A percentile compares a stretch with the other conserved stretches of the same genome.
Conservation (phyloP, 2,888 invertebrate genomes). For the Cephalotes varians region DNA sequence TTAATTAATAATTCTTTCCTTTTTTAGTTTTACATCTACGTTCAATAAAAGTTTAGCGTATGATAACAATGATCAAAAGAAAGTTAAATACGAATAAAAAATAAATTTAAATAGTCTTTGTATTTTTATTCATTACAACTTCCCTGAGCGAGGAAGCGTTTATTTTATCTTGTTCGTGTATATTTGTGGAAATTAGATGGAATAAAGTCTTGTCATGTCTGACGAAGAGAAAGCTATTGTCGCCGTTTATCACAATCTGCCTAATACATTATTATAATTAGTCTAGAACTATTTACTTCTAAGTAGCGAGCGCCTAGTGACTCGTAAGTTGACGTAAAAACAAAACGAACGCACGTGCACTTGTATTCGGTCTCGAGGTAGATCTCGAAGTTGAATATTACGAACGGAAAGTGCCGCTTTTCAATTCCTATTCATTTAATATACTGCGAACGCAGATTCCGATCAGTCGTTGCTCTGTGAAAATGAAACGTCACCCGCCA, state of each 20-base stretch:
- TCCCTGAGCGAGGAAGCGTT: neutral
- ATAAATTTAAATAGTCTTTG: neutral
- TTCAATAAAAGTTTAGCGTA: neutral
- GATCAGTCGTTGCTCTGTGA: conserved; percentile 51
- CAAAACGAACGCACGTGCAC: conserved; percentile 26
- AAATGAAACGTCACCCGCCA: conserved; percentile 32
- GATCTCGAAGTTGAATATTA: too few species aligned
- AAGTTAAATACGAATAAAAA: neutral
- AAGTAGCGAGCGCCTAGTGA: conserved; percentile 37
- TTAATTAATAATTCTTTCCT: neutral
- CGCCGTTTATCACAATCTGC: conserved; percentile 56
- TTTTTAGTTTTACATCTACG: neutral
- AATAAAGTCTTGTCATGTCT: conserved; percentile 40
- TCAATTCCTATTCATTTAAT: conserved; percentile 50
- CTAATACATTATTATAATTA: conserved; percentile 50
- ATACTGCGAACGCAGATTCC: conserved; percentile 9
- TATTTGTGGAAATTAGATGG: neutral
- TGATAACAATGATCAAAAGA: neutral
- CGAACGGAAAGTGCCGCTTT: neutral
- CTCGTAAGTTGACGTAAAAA: conserved; percentile 44
- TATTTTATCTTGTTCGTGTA: neutral
- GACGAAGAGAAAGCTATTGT: conserved; percentile 50
- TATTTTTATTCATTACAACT: conserved; percentile 16
- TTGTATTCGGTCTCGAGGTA: conserved; percentile 29
- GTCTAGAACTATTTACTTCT: conserved; percentile 47